These are phyloP conservation scores for Laterallus jamaicensis DNA, from an alignment of 2,113 vertebrate genomes.

Conservation along the genomic window DNA sequence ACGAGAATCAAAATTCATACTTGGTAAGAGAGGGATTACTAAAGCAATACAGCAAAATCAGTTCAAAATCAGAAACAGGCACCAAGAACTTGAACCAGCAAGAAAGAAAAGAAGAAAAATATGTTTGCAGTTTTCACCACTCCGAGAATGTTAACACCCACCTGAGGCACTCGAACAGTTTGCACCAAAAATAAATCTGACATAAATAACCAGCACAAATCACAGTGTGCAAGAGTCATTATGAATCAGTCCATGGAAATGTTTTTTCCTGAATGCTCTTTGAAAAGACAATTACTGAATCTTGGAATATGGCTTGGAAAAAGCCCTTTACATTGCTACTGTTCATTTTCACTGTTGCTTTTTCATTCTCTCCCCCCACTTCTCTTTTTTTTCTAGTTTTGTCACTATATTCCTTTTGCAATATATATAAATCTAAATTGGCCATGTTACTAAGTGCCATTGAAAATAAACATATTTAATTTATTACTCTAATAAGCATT, in stretches of 20 bases:
- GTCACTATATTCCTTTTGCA: not conserved
- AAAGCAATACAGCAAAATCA: not conserved
- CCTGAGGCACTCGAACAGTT: not conserved
- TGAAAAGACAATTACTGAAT: not conserved
- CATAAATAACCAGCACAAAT: not conserved
- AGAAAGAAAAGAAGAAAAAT: not conserved
- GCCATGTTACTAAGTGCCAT: not conserved
- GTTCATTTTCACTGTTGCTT: not conserved
- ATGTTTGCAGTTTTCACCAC: not conserved
- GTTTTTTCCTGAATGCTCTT: not conserved
- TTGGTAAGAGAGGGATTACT: not conserved
- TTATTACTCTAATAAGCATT: not conserved
- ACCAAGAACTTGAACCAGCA: not conserved
- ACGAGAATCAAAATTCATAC: not conserved
- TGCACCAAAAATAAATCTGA: not conserved
- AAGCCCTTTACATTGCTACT: not conserved
- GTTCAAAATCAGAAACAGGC: not conserved
- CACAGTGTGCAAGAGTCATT: not conserved
- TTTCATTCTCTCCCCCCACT: too few relatives aligned
- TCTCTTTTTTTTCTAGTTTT: fast-evolving
- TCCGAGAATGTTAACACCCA: not conserved
- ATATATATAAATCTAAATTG: not conserved
- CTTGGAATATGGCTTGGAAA: not conserved
- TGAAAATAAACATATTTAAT: not conserved
- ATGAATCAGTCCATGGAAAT: not conserved